Conservation (phyloP, 2,797 vertebrate genomes). For the Mormyrops boulengeri region DNA sequence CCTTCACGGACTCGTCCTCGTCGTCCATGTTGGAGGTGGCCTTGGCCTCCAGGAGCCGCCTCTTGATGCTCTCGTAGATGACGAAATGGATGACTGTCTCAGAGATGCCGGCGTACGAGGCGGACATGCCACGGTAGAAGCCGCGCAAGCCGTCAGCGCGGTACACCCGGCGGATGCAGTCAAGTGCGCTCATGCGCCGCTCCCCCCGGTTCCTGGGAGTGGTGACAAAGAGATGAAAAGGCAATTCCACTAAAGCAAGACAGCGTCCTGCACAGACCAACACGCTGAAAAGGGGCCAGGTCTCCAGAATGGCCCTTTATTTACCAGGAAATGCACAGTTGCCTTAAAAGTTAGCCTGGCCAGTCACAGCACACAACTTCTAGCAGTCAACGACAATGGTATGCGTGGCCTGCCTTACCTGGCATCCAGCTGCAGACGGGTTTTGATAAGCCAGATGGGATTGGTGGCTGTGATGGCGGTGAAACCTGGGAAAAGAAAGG, state of each 20-base stretch:
- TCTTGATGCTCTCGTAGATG: slow-evolving; percentile 98
- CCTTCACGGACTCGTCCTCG: slow-evolving; percentile 78
- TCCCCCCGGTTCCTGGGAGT: slow-evolving; percentile 78
- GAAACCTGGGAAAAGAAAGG: slow-evolving; percentile 77
- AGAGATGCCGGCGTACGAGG: slow-evolving; percentile 96
- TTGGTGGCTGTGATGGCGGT: slow-evolving; percentile 88
- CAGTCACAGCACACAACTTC: neutral
- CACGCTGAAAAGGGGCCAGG: neutral
- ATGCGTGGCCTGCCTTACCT: slow-evolving; percentile 61
- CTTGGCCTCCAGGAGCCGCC: slow-evolving; percentile 75
- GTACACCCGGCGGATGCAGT: slow-evolving; percentile 87
- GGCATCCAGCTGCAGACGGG: slow-evolving; percentile 91
- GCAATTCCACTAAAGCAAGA: neutral
- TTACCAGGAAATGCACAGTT: neutral
- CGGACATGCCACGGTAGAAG: slow-evolving; percentile 97
- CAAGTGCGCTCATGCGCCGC: slow-evolving; percentile 83
- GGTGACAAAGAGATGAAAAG: neutral
- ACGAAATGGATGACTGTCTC: slow-evolving; percentile 99
- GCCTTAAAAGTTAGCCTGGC: neutral
- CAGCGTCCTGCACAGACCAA: neutral
- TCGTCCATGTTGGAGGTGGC: slow-evolving; percentile 72
- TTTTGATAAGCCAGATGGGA: slow-evolving; percentile 98
- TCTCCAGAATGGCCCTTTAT: neutral
- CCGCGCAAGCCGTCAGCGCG: slow-evolving; percentile 82
- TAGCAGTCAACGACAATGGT: neutral